Evolutionary conservation across 2,888 invertebrate genomes (phyloP), one percentile per base, ranked within the genome.

Genomic region (Caenorhabditis afra): DNA sequence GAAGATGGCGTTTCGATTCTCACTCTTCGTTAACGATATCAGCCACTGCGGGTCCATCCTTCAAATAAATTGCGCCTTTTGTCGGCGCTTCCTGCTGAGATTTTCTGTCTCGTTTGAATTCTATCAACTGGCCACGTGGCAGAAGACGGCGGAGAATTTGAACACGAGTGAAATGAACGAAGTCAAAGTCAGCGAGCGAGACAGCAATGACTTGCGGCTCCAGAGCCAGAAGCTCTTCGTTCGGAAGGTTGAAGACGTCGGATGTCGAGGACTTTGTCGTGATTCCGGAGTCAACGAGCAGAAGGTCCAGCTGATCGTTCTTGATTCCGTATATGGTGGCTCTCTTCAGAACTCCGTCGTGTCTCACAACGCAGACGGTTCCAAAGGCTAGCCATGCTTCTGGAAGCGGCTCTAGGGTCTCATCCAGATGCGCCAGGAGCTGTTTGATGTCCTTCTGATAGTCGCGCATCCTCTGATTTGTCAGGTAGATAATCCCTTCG

Each of bases 61-160:
- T 2, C 8, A 61, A 16, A n/a, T 20, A 37, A 7, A 75, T 3
- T 0, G 20, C 5, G 29, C 67, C 75, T 18, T 67, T 66, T 3
- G 58, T 67, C 18, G 75, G 75, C 12, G 41, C 50, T 7, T 65
- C 62, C 39, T n/a, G n/a, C n/a, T 75, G 67, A 0, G 64, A 76
- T 57, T 45, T 64, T 18, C 55, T 2, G 8, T 64, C 53, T 20
- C 58, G 37, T 8, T 61, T 18, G 39, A 68, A 68, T 0, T 35
- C 12, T 1, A 76, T 50, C 3, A 14, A 7, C 3, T 53, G 53
- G 18, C 67, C 67, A 14, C 10, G 49, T 39, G 62, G 64, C 7
- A 77, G 14, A n/a, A 70, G n/a, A 10, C 62, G 3, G 1, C 44
- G 47, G 12, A 75, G 61, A 8, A 67, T 55, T 45, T 64, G 23